phyloP scores from a whole-genome alignment of 2,888 invertebrate genomes.

The Embidobia sp. region DNA sequence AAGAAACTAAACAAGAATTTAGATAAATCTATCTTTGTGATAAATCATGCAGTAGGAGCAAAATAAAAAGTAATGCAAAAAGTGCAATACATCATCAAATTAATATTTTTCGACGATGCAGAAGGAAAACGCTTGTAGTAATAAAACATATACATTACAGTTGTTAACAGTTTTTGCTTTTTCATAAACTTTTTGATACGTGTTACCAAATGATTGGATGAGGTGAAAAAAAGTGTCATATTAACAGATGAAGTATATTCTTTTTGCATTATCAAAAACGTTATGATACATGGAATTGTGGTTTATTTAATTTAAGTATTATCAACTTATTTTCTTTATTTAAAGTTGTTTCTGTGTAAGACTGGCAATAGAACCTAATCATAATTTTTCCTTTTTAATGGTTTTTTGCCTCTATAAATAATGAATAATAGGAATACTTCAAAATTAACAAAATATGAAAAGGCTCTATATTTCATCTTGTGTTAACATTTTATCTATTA shows the following conservation, averaged over 20 bases:
- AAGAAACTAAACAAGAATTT: not conserved
- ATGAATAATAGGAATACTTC: too few relatives aligned
- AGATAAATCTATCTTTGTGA: constrained; percentile 1
- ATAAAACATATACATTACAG: constrained; percentile 26
- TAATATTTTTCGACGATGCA: constrained; percentile 13
- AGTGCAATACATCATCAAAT: constrained; percentile 63
- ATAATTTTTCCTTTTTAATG: too few relatives aligned
- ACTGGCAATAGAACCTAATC: too few relatives aligned
- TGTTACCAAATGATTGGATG: constrained; percentile 56
- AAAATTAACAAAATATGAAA: too few relatives aligned
- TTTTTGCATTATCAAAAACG: constrained; percentile 57
- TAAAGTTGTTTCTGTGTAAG: too few relatives aligned
- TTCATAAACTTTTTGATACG: constrained; percentile 48
- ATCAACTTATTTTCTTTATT: too few relatives aligned
- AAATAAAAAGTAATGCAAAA: constrained; percentile 61
- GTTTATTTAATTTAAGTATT: too few relatives aligned
- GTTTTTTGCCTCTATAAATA: too few relatives aligned
- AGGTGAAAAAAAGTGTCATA: constrained; percentile 11
- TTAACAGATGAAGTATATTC: constrained; percentile 55
- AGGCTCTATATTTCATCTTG: too few relatives aligned
- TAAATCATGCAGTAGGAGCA: constrained; percentile 24
- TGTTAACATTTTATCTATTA: too few relatives aligned
- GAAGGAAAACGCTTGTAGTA: constrained; percentile 3
- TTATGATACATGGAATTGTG: too few relatives aligned
- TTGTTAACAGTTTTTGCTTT: constrained; percentile 53